phyloP scores from a whole-genome alignment of 2,797 vertebrate genomes.

The Lindbergichthys nudifrons region DNA sequence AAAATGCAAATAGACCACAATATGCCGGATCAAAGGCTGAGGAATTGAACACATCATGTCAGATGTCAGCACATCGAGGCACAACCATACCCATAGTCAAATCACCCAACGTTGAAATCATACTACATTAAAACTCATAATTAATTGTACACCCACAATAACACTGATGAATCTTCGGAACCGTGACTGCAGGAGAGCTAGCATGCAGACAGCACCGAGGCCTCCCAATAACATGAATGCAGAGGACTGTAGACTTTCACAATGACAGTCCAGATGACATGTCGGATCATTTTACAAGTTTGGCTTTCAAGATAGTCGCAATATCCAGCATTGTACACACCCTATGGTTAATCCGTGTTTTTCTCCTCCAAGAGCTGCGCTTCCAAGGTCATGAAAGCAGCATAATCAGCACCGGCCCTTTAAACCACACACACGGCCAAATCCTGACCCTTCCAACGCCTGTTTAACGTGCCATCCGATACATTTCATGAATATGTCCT shows the following conservation, averaged over 20 bases:
- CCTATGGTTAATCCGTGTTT: slow-evolving; percentile 76
- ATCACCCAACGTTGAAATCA: slow-evolving; percentile 13
- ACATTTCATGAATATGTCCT: slow-evolving; percentile 66
- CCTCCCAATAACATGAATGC: slow-evolving; percentile 42
- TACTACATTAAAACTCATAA: slow-evolving; percentile 2
- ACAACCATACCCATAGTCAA: slow-evolving; percentile 5
- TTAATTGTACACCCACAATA: not conserved
- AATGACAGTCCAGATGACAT: slow-evolving; percentile 36
- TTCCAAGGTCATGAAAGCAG: slow-evolving; percentile 86
- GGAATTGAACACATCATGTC: slow-evolving; percentile 1
- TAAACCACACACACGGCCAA: slow-evolving; percentile 21
- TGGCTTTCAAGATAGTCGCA: slow-evolving; percentile 50
- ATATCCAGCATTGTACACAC: slow-evolving; percentile 59
- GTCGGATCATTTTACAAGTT: slow-evolving; percentile 27
- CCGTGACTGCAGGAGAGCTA: slow-evolving; percentile 38
- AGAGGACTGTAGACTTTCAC: slow-evolving; percentile 22
- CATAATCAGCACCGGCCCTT: slow-evolving; percentile 55
- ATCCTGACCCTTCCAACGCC: slow-evolving; percentile 14
- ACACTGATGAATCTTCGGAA: not conserved
- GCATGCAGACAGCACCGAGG: slow-evolving; percentile 25
- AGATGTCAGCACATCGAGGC: slow-evolving; percentile 6
- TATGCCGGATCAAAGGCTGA: slow-evolving; percentile 1
- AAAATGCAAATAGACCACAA: slow-evolving; percentile 13
- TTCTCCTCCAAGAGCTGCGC: slow-evolving; percentile 78
- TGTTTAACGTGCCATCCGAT: slow-evolving; percentile 52